phyloP scores from a whole-genome alignment of 2,888 invertebrate genomes.

The Phyllotreta striolata region DNA sequence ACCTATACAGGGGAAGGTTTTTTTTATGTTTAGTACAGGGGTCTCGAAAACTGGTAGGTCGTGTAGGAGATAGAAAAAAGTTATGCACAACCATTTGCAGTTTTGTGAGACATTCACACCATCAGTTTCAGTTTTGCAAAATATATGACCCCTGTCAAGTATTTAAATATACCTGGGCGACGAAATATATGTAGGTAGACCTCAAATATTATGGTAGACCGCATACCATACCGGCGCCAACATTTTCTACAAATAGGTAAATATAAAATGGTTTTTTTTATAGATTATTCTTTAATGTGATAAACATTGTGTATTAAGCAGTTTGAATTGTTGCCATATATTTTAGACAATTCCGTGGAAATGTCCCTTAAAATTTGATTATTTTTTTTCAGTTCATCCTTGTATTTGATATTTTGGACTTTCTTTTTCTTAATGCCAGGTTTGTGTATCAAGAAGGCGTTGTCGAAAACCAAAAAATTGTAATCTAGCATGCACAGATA shows the following conservation, averaged over 20 bases:
- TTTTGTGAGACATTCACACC: too few relatives aligned
- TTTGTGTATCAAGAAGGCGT: slow-evolving; percentile 50
- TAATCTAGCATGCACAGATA: slow-evolving; percentile 48
- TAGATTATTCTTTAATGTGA: slow-evolving; percentile 7
- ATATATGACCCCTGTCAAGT: too few relatives aligned
- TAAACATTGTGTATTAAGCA: slow-evolving; percentile 36
- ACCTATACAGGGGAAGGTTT: too few relatives aligned
- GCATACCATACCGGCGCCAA: too few relatives aligned
- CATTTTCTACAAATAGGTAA: not conserved
- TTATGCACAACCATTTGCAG: too few relatives aligned
- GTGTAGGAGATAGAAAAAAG: too few relatives aligned
- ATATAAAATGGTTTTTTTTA: not conserved
- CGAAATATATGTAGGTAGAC: too few relatives aligned
- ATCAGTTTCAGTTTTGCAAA: too few relatives aligned
- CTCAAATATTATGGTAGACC: too few relatives aligned
- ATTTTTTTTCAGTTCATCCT: slow-evolving; percentile 37
- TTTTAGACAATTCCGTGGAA: slow-evolving; percentile 38
- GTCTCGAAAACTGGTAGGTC: too few relatives aligned
- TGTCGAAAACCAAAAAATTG: slow-evolving; percentile 48
- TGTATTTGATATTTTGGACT: slow-evolving; percentile 44
- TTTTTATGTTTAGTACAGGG: too few relatives aligned
- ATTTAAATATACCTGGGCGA: too few relatives aligned
- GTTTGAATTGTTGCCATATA: slow-evolving; percentile 41
- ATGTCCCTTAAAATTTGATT: slow-evolving; percentile 39
- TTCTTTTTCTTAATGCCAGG: slow-evolving; percentile 51